These are phyloP conservation scores for Lithosia quadra DNA, from an alignment of 2,888 invertebrate species.

Conservation along the genomic window DNA sequence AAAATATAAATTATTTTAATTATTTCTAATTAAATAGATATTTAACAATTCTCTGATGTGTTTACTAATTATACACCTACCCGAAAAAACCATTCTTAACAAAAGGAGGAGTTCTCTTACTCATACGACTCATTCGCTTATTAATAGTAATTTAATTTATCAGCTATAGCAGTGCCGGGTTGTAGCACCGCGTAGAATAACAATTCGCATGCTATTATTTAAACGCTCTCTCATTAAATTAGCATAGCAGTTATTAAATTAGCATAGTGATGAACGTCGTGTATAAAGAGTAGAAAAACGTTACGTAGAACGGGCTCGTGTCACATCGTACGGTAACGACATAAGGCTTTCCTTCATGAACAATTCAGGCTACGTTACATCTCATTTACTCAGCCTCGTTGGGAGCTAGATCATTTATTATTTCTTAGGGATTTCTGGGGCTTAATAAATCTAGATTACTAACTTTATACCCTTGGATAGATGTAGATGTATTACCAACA, in stretches of 20 bases:
- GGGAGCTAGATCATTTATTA: constrained; percentile 51
- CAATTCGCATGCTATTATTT: not conserved
- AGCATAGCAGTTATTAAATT: constrained; percentile 40
- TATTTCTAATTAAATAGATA: no score
- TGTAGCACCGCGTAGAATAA: no score
- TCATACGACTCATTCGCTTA: no score
- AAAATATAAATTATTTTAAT: no score
- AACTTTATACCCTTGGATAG: not conserved
- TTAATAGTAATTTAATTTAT: no score
- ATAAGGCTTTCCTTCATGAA: constrained; percentile 45
- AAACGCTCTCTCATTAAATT: constrained; percentile 17
- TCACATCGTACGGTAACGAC: constrained; percentile 31
- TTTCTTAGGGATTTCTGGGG: constrained; percentile 32
- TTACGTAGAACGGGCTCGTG: constrained; percentile 13
- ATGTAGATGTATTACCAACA: not conserved
- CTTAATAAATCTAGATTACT: constrained; percentile 10
- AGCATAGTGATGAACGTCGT: constrained; percentile 20
- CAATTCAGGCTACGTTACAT: constrained; percentile 52
- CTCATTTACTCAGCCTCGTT: constrained; percentile 43
- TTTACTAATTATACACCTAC: no score
- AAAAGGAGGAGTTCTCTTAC: no score
- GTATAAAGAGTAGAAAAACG: constrained; percentile 22
- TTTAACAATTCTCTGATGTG: no score
- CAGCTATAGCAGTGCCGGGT: not conserved
- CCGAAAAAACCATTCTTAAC: no score